These are phyloP conservation scores for Chelonoidis abingdonii DNA, from an alignment of 2,113 vertebrate genomes.

Conservation along the genomic window DNA sequence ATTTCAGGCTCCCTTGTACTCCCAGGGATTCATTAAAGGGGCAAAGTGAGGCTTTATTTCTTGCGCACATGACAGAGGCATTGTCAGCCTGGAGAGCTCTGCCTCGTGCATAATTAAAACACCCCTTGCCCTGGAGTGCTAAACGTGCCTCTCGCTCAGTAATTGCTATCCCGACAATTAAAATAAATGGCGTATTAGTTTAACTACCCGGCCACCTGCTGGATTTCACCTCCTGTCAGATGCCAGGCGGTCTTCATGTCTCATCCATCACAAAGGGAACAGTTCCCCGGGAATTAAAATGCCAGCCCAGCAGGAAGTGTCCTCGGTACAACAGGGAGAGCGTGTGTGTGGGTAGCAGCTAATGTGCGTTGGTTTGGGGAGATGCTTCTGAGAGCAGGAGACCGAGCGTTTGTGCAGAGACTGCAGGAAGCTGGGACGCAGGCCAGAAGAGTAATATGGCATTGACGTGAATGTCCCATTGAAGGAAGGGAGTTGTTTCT, in stretches of 20 bases:
- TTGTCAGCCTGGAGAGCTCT: background rate
- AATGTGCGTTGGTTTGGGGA: background rate
- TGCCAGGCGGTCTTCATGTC: background rate
- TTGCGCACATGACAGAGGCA: background rate
- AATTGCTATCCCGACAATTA: background rate
- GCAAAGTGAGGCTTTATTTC: background rate
- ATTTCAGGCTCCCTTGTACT: slow-evolving; percentile 27
- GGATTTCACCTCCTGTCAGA: background rate
- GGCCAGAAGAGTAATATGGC: background rate
- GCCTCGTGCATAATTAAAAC: background rate
- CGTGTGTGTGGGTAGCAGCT: too few species aligned
- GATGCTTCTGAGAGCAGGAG: background rate
- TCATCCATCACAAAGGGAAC: background rate
- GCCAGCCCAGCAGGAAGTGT: background rate
- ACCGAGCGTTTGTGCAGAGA: background rate
- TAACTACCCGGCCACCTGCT: background rate
- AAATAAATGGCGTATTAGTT: background rate
- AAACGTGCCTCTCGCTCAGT: background rate
- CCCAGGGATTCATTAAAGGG: background rate
- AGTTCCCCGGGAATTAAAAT: background rate
- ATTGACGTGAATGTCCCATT: background rate
- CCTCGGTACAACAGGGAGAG: background rate
- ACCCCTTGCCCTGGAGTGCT: background rate
- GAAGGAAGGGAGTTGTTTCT: background rate
- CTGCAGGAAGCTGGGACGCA: background rate